Conservation (phyloP, 2,888 invertebrate species). For the Torymus texanus region DNA sequence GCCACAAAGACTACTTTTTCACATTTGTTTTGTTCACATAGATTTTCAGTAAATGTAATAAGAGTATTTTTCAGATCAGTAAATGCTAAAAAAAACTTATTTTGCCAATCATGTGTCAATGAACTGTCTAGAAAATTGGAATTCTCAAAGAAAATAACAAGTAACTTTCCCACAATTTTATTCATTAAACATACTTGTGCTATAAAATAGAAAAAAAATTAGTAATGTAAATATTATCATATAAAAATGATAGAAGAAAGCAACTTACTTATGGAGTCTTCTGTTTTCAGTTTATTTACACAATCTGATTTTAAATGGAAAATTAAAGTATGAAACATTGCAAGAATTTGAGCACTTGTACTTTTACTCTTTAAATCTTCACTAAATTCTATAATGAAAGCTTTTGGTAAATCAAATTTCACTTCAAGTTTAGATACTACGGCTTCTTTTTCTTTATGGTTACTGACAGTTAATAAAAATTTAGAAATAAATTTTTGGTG, state of each 20-base stretch:
- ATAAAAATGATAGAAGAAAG: not conserved
- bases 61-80: constrained; percentile 63
- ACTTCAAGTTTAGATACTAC: constrained; percentile 25
- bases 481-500: constrained; percentile 68
- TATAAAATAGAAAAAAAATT: constrained; percentile 34
- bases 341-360: constrained; percentile 41
- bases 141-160: constrained; percentile 63
- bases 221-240: constrained; percentile 1
- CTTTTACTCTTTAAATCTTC: constrained; percentile 52
- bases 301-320: constrained; percentile 66
- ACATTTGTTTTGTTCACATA: constrained; percentile 49
- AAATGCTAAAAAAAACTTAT: constrained; percentile 64
- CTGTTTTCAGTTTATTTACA: constrained; percentile 47
- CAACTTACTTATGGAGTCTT: constrained; percentile 42
- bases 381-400: constrained; percentile 61
- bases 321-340: constrained; percentile 65
- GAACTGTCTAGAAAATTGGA: constrained; percentile 64
- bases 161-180: constrained; percentile 61
- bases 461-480: constrained; percentile 61
- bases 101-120: constrained; percentile 55
- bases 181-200: constrained; percentile 50
- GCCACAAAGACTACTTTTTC: constrained; percentile 27
- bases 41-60: constrained; percentile 59
- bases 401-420: constrained; percentile 45
- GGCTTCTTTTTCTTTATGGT: constrained; percentile 16